Evolutionary conservation across 2,888 invertebrate genomes (phyloP), one percentile per base, ranked within the genome.

Genomic region (Dendrolimus houi): DNA sequence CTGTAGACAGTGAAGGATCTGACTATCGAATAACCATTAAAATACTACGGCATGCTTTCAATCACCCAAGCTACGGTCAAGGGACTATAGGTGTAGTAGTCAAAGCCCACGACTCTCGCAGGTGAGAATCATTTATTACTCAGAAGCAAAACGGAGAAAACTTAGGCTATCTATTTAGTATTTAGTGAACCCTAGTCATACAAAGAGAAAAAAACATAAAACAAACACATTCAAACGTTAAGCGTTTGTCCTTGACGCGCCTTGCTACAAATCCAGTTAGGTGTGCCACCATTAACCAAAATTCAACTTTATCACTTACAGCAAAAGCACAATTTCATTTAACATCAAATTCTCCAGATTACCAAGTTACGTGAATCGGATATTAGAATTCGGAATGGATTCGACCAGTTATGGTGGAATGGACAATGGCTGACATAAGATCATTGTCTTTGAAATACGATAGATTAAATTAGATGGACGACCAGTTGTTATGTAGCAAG

Each of bases 171-270:
- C 29, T 29, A 29, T 6, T 29, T 29, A 29, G 3, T 29, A 29
- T 29, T 29, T 29, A 29, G 29, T 6, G 29, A 29, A 29, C 29
- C 29, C 29, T 29, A 29, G 29, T 29, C 29, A 29, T 29, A 29
- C 29, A 6, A 3, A 29, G 29, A 29, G n/a, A 29, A 12, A 81
- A 81, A 77, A 74, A 72, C 60, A 74, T 69, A 69, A 75, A 78
- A 79, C 81, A 40, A 59, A 74, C 71, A 74, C 72, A 77, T 66
- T 62, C 70, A 72, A 74, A 75, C 75, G 72, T 70, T 74, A 76
- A 73, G 72, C 69, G 67, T 68, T 47, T 74, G 86, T 85, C 87
- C 87, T 87, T 87, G 87, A 80, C 81, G 83, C 81, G 78, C 80
- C 82, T 83, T 75, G 78, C 71, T 69, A 74, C 73, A 70, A 67